phyloP scores from a whole-genome alignment of 2,888 invertebrate genomes.

The Zootermopsis nevadensis region DNA sequence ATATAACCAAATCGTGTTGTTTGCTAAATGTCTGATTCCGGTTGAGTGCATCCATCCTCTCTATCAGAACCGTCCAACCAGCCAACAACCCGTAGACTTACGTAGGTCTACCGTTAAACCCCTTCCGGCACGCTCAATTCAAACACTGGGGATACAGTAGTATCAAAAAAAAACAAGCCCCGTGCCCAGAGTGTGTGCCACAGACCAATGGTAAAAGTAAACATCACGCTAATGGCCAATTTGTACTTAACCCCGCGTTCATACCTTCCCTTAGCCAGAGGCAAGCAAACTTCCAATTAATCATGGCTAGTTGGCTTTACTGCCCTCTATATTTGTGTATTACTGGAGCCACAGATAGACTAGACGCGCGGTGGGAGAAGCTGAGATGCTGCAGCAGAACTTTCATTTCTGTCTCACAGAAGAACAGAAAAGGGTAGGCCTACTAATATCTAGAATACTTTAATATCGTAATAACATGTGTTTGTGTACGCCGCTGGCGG shows the following conservation, averaged over 20 bases:
- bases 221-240: slow-evolving; percentile 52
- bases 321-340: slow-evolving; percentile 38
- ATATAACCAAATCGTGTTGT: slow-evolving; percentile 48
- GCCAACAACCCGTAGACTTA: neutral
- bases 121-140: slow-evolving; percentile 44
- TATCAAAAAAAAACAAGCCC: slow-evolving; percentile 43
- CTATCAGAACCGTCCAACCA: no score
- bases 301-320: slow-evolving; percentile 48
- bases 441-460: no score
- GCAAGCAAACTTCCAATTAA: slow-evolving; percentile 51
- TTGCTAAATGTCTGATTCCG: slow-evolving; percentile 52
- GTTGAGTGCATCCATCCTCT: slow-evolving; percentile 39
- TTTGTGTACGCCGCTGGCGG: neutral
- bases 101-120: slow-evolving; percentile 25
- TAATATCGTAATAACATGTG: neutral
- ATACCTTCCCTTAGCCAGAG: slow-evolving; percentile 40
- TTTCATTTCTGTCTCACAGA: neutral
- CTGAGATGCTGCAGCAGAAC: slow-evolving; percentile 5
- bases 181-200: slow-evolving; percentile 28
- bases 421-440: neutral
- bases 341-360: neutral
- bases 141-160: slow-evolving; percentile 41
- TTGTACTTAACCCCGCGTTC: slow-evolving; percentile 50
- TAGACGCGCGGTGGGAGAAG: neutral
- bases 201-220: slow-evolving; percentile 50